These are phyloP conservation scores for Ceuthmochares aereus DNA, from an alignment of 2,113 vertebrate species.

Conservation along the genomic window DNA sequence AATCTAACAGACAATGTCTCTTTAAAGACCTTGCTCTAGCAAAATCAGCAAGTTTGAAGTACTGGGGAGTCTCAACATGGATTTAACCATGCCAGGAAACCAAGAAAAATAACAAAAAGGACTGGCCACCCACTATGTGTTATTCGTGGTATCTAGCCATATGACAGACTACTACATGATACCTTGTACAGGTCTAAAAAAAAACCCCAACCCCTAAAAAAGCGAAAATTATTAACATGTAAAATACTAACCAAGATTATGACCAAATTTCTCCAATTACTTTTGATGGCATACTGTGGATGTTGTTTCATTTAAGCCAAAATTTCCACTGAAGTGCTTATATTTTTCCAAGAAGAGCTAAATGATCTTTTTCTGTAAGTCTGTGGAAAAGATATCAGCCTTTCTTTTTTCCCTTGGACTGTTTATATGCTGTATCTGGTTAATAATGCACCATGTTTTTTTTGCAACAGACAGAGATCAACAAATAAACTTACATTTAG, in stretches of 20 bases:
- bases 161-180: conserved; percentile 7
- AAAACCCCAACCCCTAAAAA: background rate
- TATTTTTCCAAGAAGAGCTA: background rate
- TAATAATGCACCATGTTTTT: background rate
- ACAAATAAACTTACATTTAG: background rate
- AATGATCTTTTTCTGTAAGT: background rate
- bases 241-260: conserved; percentile 1
- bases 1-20: background rate
- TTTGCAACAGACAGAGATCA: background rate
- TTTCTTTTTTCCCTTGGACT: background rate
- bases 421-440: background rate
- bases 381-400: background rate
- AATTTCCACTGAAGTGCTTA: background rate
- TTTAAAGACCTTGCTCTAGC: conserved; percentile 9
- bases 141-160: conserved; percentile 26
- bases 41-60: conserved; percentile 42
- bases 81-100: conserved; percentile 61
- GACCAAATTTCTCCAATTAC: conserved; percentile 12
- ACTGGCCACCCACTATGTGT: conserved; percentile 60
- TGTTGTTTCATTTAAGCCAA: background rate
- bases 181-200: background rate
- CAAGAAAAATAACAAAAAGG: conserved; percentile 48
- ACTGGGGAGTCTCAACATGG: conserved; percentile 20
- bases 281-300: background rate
- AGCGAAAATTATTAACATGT: background rate